A percentile compares a stretch with the other conserved stretches of the same genome.
phyloP scores from a whole-genome alignment of 2,113 vertebrate genomes.

The Microtus oregoni region DNA sequence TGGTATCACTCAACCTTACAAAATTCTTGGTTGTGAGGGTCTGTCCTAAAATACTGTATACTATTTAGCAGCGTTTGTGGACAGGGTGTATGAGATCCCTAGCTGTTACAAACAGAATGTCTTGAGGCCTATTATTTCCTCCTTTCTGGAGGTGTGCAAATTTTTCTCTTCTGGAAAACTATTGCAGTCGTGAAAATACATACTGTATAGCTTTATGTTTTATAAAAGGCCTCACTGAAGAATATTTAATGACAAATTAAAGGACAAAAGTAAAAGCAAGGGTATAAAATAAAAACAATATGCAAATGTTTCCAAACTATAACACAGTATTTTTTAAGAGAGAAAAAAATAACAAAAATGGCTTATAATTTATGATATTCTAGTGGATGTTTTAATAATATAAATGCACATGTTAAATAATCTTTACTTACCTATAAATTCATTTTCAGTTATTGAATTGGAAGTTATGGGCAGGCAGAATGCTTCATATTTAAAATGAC shows the following conservation, averaged over 20 bases:
- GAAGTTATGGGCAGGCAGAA: constrained; percentile 15
- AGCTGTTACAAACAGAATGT: background rate
- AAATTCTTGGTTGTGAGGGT: background rate
- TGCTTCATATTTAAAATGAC: constrained; percentile 8
- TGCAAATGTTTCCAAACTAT: constrained; percentile 44
- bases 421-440: constrained; percentile 53
- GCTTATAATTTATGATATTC: constrained; percentile 55
- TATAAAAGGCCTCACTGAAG: constrained; percentile 14
- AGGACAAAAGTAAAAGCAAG: background rate
- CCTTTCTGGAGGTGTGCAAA: background rate
- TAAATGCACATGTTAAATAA: background rate
- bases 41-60: background rate
- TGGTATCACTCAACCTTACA: background rate
- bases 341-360: constrained; percentile 38
- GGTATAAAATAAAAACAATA: constrained; percentile 36
- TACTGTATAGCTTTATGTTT: background rate
- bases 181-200: background rate
- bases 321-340: background rate
- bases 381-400: constrained; percentile 48
- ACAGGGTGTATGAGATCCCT: background rate
- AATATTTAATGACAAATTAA: background rate
- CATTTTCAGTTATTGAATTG: constrained; percentile 29
- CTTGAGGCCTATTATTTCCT: background rate
- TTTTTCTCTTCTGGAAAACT: background rate
- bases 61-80: background rate